Base-by-base conservation (phyloP, 2,888 invertebrate species). In the Nesidiocoris tenuis region DNA sequence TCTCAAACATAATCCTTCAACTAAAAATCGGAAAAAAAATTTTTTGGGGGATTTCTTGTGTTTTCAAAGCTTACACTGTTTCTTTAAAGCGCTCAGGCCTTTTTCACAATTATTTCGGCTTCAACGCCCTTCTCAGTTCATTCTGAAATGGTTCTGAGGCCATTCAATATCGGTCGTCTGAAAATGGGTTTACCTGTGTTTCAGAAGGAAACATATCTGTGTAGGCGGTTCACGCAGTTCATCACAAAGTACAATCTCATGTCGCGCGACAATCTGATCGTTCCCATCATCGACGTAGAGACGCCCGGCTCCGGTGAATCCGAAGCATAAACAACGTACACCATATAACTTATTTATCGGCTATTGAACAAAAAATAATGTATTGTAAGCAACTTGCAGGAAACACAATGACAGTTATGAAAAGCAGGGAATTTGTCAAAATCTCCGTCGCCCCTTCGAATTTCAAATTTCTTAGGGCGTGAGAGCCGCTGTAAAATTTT, bases 231-330 rank as follows among this genome's bases (percentile, higher is more conserved):
- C 85, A 98, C 98, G 72, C 92, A 92, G 82, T 99, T 98, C 87
- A 98, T 98, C 75, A 97, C 94, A 80, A 98, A 98, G 86, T 99
- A 99, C 86, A 94, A 94, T 84, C 89, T 99, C 79, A 99, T 99
- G 93, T 95, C 97, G 17, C 95, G 95, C 84, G 98, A 99, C 85
- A 98, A 97, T 86, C 87, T 99, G 79, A 99, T 99, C 84, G 94
- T 99, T 80, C 99, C 99, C 75, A 98, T 98, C 83, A 88, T 94
- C 84, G 94, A 93, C 83, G 92, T 91, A 82, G 84, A 83, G 79
- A 87, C 86, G 22, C 85, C 86, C 57, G 86, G 84, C 76, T 83
- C 84, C 23, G 85, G 85, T 57, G 86, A 87, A 81, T 86, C 86
- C 79, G 86, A 87, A 82, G 87, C 86, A 80, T 86, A 84, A 85